Evolutionary conservation across 2,113 vertebrate species (phyloP), one percentile per base, ranked within the genome.

Genomic region (Lamprologus sp.): DNA sequence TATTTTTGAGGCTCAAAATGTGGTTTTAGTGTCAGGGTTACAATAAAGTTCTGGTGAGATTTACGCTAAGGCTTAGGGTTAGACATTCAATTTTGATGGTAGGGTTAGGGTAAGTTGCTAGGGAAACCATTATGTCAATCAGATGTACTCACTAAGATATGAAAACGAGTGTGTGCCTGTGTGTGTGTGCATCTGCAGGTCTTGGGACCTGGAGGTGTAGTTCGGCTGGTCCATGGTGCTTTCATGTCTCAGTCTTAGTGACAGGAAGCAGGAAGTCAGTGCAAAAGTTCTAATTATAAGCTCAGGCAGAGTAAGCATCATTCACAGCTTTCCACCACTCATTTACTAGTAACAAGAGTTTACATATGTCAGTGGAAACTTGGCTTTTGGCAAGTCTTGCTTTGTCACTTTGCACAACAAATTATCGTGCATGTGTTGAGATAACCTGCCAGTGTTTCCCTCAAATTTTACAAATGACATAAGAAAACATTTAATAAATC

Each of bases 241-340:
- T 95, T 92, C 82, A 91, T 90, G 94, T 91, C 80, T 84, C 89
- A 88, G 92, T 81, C 90, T 75, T 80, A 89, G 79, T 92, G 79
- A 90, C 86, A 94, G 89, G 91, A 94, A 93, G 87, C 55, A 31
- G 80, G 80, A 45, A 82, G 82, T 95, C 85, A 19, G 80, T 83
- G 81, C 88, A 51, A 93, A 91, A 85, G 90, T 79, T 84, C 80
- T 96, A 92, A 96, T 95, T 96, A 93, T 92, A 95, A 82, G 90
- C 88, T 93, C 91, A 89, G 88, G 87, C 79, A 83, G 15, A 82
- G 84, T 91, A 93, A 88, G 55, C 88, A 84, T 85, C 79, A 83
- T 79, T 92, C 81, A 89, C 87, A 88, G 28, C 90, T 90, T 85
- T 19, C 77, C 33, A 9, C 63, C 54, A 54, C 47, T 17, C 17